These are phyloP conservation scores for Tipula vernalis DNA, from an alignment of 2,888 invertebrate genomes.

Conservation along the genomic window DNA sequence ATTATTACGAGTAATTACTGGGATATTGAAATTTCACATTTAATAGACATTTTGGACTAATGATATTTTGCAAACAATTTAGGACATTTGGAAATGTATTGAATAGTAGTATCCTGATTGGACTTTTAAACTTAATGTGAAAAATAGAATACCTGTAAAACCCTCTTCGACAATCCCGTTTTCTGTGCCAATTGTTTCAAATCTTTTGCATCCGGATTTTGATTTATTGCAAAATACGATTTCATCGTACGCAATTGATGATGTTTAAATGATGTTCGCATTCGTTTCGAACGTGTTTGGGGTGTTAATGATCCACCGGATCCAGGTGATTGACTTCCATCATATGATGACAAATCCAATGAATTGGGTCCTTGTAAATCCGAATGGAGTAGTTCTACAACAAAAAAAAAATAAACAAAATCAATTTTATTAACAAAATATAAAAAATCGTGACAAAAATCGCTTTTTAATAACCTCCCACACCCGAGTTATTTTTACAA, in stretches of 20 bases:
- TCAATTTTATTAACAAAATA: background rate
- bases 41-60: no score
- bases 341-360: slow-evolving; percentile 20
- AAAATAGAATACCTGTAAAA: slow-evolving; percentile 61
- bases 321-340: slow-evolving; percentile 20
- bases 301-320: slow-evolving; percentile 17
- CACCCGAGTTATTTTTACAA: background rate
- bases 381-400: slow-evolving; percentile 18
- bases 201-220: slow-evolving; percentile 96
- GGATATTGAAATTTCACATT: no score
- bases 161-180: slow-evolving; percentile 88
- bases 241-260: slow-evolving; percentile 95
- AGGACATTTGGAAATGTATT: no score
- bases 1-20: no score
- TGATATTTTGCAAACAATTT: no score
- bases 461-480: background rate
- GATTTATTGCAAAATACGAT: slow-evolving; percentile 91
- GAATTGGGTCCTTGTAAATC: slow-evolving; percentile 16
- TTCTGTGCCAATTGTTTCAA: slow-evolving; percentile 90
- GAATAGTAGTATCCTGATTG: no score
- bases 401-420: background rate
- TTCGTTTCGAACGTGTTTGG: slow-evolving; percentile 60
- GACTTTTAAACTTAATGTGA: no score
- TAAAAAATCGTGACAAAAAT: background rate
- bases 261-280: slow-evolving; percentile 95